phyloP scores from a whole-genome alignment of 2,888 invertebrate genomes.

The Eupeodes latifasciatus region DNA sequence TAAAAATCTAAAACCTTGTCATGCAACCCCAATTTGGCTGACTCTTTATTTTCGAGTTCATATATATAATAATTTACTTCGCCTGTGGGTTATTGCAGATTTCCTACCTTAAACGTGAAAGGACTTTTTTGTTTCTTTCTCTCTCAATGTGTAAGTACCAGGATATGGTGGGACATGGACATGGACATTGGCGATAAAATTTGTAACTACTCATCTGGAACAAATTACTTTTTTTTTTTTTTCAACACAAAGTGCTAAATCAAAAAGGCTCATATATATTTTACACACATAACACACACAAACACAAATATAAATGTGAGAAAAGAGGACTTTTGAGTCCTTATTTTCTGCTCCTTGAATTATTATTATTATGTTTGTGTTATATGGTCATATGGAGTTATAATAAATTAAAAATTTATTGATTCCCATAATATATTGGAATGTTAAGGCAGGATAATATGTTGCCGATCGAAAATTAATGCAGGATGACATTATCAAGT shows the following conservation, averaged over 20 bases:
- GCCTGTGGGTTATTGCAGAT: neutral
- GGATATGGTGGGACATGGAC: constrained; percentile 22
- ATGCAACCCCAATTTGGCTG: constrained; percentile 20
- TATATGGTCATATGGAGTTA: constrained; percentile 8
- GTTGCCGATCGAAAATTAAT: constrained; percentile 22
- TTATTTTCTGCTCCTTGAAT: neutral
- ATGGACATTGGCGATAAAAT: constrained; percentile 48
- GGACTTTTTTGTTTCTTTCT: neutral
- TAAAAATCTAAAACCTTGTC: constrained; percentile 8
- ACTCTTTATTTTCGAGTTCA: constrained; percentile 43
- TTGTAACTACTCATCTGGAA: constrained; percentile 39
- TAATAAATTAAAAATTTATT: constrained; percentile 1
- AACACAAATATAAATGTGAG: constrained; percentile 8
- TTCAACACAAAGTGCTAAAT: constrained; percentile 52
- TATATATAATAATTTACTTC: constrained; percentile 43
- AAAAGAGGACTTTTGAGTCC: constrained; percentile 3
- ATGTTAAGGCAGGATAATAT: neutral
- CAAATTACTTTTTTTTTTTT: constrained; percentile 56
- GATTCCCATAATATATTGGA: neutral
- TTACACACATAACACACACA: neutral
- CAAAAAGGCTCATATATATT: neutral
- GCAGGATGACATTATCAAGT: constrained; percentile 27
- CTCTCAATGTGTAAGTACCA: neutral
- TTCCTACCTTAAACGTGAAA: neutral
- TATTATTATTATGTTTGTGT: constrained; percentile 1